Conservation (phyloP, 2,888 invertebrate genomes). For the Rapana venosa region DNA sequence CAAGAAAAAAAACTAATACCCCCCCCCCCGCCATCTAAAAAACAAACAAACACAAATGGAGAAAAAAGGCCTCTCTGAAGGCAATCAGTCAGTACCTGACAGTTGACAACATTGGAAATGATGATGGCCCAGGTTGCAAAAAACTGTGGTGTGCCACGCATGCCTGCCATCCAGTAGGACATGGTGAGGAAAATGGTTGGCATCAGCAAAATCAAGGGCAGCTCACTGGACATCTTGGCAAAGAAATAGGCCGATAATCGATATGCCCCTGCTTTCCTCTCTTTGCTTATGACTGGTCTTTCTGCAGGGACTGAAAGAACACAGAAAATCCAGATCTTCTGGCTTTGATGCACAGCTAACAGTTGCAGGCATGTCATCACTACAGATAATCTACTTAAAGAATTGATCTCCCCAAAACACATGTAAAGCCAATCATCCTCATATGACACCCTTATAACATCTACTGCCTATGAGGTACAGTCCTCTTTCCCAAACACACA, state of each 20-base stretch:
- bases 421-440: no score
- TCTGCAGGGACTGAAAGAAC: slow-evolving; percentile 85
- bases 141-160: slow-evolving; percentile 81
- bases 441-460: no score
- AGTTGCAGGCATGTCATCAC: no score
- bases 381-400: no score
- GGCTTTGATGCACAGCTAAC: background rate
- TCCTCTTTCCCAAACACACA: no score
- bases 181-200: slow-evolving; percentile 88
- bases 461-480: no score
- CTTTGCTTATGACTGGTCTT: slow-evolving; percentile 88
- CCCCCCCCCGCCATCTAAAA: no score
- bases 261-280: slow-evolving; percentile 88
- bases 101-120: slow-evolving; percentile 85
- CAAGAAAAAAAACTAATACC: no score
- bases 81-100: slow-evolving; percentile 81
- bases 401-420: no score
- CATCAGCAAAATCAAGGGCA: slow-evolving; percentile 86
- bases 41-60: background rate
- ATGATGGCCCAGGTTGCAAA: slow-evolving; percentile 83
- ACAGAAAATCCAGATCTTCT: background rate
- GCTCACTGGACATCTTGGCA: slow-evolving; percentile 89
- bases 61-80: background rate
- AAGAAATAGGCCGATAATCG: slow-evolving; percentile 88
- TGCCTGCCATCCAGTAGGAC: slow-evolving; percentile 87